Percentiles rank a stretch among this genome's conserved stretches.
Conservation (phyloP, 92 coral and sea anemone genomes). For the Zoanthus sociatus region DNA sequence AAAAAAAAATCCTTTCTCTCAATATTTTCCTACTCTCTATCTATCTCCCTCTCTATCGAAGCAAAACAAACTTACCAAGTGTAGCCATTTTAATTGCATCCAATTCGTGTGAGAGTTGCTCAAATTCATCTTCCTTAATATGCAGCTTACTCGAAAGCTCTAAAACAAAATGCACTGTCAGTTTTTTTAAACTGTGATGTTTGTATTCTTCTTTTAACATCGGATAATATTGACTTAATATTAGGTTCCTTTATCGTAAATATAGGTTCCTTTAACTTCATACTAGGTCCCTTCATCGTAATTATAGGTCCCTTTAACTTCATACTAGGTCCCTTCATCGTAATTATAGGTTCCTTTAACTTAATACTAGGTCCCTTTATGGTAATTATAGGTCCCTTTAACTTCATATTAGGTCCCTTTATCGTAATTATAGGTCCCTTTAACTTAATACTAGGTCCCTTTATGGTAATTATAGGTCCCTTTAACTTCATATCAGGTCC, state of each 20-base stretch:
- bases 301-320: too few species aligned
- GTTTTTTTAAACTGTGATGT: not conserved
- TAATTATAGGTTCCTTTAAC: not conserved
- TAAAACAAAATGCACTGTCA: not conserved
- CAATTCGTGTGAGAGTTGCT: slow-evolving; percentile 75
- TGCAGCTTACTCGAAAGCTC: slow-evolving; percentile 75
- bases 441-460: not conserved
- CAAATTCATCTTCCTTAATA: slow-evolving; percentile 84
- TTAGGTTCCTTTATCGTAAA: not conserved
- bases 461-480: too few species aligned
- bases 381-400: too few species aligned
- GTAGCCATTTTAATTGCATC: slow-evolving; percentile 83
- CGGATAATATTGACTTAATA: not conserved
- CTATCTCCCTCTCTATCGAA: not conserved
- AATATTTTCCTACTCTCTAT: too few species aligned
- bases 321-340: not conserved
- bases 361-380: not conserved
- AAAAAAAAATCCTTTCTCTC: too few species aligned
- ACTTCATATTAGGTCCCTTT: not conserved
- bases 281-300: not conserved
- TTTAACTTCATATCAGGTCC: not conserved
- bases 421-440: not conserved
- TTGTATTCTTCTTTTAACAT: not conserved
- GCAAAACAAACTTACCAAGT: slow-evolving; percentile 57
- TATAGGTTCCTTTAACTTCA: not conserved